A percentile compares a stretch with the other conserved stretches of the same genome.
Evolutionary conservation across 2,888 invertebrate genomes (phyloP).

Genomic region (Entomobrya multifasciata): DNA sequence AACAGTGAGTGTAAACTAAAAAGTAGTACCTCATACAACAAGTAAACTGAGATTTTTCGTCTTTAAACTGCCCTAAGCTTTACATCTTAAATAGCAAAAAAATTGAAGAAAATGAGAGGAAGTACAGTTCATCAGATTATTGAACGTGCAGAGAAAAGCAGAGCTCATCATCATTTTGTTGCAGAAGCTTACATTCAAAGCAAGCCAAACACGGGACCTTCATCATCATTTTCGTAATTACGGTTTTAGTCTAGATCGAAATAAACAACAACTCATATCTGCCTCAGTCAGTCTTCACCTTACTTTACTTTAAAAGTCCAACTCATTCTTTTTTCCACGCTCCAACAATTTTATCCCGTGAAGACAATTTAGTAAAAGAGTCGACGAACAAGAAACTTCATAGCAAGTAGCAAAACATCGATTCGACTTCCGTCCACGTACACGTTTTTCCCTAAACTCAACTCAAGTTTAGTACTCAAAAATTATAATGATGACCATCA

Average conservation of each 20-base stretch:
- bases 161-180: not conserved
- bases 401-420: conserved; percentile 77
- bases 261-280: conserved; percentile 47
- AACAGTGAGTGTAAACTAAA: not conserved
- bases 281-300: too few relatives aligned
- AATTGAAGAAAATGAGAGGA: conserved; percentile 39
- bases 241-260: too few relatives aligned
- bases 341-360: conserved; percentile 78
- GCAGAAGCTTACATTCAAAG: not conserved
- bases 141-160: conserved; percentile 1
- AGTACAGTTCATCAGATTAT: conserved; percentile 57
- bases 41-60: not conserved
- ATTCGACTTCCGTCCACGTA: conserved; percentile 77
- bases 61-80: not conserved
- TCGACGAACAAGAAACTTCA: conserved; percentile 30
- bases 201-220: not conserved
- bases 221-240: conserved; percentile 37
- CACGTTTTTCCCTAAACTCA: not conserved
- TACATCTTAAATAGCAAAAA: not conserved
- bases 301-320: not conserved
- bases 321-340: conserved; percentile 67
- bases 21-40: not conserved
- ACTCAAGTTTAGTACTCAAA: too few relatives aligned
- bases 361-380: conserved; percentile 40
- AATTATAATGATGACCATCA: conserved; percentile 19